Conservation (phyloP, 2,113 vertebrate species). For the Alligator mississippiensis region DNA sequence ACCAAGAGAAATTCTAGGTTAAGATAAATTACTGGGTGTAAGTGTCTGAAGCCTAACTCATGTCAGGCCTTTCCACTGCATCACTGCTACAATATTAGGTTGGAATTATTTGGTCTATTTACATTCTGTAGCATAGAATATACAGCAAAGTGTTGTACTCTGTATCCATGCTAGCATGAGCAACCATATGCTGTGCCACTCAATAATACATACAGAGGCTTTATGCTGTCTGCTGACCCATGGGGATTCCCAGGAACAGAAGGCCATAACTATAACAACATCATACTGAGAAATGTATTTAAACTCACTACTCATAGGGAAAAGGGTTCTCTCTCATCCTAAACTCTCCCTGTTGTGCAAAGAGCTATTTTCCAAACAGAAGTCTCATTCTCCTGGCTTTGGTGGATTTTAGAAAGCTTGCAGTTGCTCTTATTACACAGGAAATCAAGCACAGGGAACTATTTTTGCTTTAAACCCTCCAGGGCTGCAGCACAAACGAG, state of each 20-base stretch:
- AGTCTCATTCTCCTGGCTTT: not conserved
- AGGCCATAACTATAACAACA: not conserved
- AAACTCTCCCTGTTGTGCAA: not conserved
- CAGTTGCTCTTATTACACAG: not conserved
- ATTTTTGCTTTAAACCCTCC: not conserved
- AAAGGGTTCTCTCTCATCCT: not conserved
- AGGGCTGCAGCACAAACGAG: not conserved
- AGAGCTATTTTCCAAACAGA: not conserved
- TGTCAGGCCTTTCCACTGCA: not conserved
- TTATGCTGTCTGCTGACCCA: not conserved
- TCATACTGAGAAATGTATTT: not conserved
- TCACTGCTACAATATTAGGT: rapidly evolving
- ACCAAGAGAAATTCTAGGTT: rapidly evolving
- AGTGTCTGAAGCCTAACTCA: not conserved
- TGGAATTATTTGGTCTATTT: not conserved
- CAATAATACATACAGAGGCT: not conserved
- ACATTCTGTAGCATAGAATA: not conserved
- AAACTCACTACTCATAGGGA: not conserved
- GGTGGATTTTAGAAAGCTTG: not conserved
- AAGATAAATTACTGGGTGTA: not conserved
- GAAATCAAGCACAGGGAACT: slow-evolving; percentile 26
- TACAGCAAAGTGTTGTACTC: not conserved
- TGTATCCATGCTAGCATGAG: not conserved
- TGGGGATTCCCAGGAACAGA: not conserved
- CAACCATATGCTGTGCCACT: not conserved